These are phyloP conservation scores for Bovichtus variegatus DNA, from an alignment of 2,797 vertebrate genomes.

Conservation along the genomic window DNA sequence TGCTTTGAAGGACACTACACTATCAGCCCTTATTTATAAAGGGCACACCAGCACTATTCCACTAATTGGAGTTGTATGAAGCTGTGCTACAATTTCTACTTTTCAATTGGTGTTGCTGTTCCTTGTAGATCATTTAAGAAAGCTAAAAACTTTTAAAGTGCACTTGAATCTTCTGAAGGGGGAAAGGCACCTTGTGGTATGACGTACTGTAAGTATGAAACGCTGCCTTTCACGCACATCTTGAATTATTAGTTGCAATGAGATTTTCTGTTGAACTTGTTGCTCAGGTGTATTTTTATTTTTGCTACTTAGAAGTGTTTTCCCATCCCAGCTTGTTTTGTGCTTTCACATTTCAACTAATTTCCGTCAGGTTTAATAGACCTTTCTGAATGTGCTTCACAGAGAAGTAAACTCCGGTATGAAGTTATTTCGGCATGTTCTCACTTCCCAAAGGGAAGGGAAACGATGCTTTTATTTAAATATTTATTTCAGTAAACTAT, in stretches of 20 bases:
- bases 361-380: conserved; percentile 11
- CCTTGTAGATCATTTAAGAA: conserved; percentile 23
- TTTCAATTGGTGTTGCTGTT: conserved; percentile 6
- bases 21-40: conserved; percentile 41
- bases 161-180: conserved; percentile 57
- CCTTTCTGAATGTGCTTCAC: conserved; percentile 37
- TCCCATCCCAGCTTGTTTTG: conserved; percentile 9
- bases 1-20: conserved; percentile 28
- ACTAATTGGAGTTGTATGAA: conserved; percentile 16
- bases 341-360: conserved; percentile 29
- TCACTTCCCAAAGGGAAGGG: conserved; percentile 23
- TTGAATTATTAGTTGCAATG: conserved; percentile 24
- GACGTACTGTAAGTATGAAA: conserved; percentile 27
- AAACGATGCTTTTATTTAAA: conserved; percentile 55
- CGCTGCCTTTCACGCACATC: conserved; percentile 51
- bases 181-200: conserved; percentile 12
- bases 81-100: conserved; percentile 13
- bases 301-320: conserved; percentile 9
- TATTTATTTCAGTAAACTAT: conserved; percentile 65
- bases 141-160: conserved; percentile 30
- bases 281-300: conserved; percentile 1
- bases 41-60: conserved; percentile 41
- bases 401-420: not conserved
- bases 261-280: conserved; percentile 44
- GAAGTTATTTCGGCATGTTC: conserved; percentile 37